Base-by-base conservation (phyloP, 2,797 vertebrate genomes). In the Discoglossus pictus region DNA sequence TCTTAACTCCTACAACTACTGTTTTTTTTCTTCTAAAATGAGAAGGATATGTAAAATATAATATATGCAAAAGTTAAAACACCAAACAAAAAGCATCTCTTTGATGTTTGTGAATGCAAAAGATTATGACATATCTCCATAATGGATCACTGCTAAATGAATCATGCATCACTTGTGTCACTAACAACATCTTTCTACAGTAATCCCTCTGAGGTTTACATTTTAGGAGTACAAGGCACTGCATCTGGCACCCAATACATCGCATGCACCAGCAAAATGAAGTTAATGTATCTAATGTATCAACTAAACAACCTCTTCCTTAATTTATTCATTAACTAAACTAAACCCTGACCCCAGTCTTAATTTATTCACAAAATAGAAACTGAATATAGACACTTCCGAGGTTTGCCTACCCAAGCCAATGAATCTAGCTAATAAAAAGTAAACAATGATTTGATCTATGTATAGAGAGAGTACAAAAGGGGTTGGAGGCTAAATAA, bases 321-420 rank as follows among this genome's bases (percentile, higher is more conserved):
- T 48, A 61, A 50, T 38, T 44, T 27, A 62, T 62, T 39, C 61
- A 42, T 61, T 21, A 39, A 23, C 48, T 52, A 13, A 24, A 47
- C n/a, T 39, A 51, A 24, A 12, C 35, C 36, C 61, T 62, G 46
- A 43, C 40, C 56, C 36, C 13, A 10, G 18, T 10, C 34, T 39
- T 53, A 17, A 53, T 53, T 54, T 16, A 38, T 21, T 23, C 21
- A 39, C 7, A 7, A 55, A 25, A 39, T 15, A 23, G 43, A 46
- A 21, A 21, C 1, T 8, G 11, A 20, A 46, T 12, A 23, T 5
- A 46, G 43, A 21, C 7, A 46, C n/a, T n/a, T 46, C 17, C 6
- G 12, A 46, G n/a, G 7, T 21, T 15, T 21, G 1, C 43, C 10
- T 23, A 6, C 43, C 17, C 8, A 46, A 46, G 11, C 43, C 2